Conservation (phyloP, 2,888 invertebrate genomes). For the Sesia bembeciformis region DNA sequence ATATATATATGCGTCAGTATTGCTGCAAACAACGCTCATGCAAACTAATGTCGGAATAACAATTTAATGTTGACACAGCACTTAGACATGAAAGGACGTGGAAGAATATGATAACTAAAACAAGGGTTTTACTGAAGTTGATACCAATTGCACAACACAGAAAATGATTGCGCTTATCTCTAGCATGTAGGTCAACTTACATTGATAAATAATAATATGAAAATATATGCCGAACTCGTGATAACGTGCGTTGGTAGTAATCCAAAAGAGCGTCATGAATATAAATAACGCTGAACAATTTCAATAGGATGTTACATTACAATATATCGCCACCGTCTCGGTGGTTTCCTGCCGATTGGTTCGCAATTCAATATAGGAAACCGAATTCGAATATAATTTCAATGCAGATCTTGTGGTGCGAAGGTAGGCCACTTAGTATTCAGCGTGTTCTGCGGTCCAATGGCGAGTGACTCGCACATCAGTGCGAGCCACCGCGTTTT, state of each 20-base stretch:
- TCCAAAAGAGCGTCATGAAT: background rate
- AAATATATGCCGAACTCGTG: background rate
- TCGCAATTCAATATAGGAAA: conserved; percentile 39
- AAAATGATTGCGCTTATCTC: background rate
- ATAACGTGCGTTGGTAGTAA: background rate
- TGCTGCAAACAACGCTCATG: conserved; percentile 30
- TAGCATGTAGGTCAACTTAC: background rate
- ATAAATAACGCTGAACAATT: background rate
- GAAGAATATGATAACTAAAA: conserved; percentile 45
- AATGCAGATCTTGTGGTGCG: conserved; percentile 55
- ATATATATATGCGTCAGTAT: conserved; percentile 37
- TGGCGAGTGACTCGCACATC: conserved; percentile 34
- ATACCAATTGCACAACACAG: conserved; percentile 43
- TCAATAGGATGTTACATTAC: background rate
- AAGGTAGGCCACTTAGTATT: conserved; percentile 50
- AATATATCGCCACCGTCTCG: conserved; percentile 9
- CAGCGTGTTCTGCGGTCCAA: conserved; percentile 53
- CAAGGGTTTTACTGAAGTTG: conserved; percentile 27
- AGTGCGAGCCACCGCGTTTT: conserved; percentile 41
- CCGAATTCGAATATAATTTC: conserved; percentile 48
- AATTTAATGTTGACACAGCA: conserved; percentile 29
- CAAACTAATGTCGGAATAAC: conserved; percentile 23
- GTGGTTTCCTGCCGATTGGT: conserved; percentile 19
- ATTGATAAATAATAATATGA: background rate
- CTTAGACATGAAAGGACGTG: conserved; percentile 31